Conservation (phyloP, 2,113 vertebrate species). For the Kryptolebias marmoratus region DNA sequence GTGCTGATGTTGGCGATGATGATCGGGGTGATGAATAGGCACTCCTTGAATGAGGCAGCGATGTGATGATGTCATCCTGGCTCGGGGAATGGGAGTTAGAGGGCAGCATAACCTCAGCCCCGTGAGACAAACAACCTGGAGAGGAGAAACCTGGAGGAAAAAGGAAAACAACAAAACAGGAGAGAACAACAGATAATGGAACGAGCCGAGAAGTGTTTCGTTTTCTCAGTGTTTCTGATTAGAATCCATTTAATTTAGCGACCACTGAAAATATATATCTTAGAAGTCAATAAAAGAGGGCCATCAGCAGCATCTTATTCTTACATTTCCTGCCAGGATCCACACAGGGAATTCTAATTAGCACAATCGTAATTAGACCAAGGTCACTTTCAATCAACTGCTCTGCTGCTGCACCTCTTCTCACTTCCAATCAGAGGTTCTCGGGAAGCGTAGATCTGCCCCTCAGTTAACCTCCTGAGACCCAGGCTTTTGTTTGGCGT, state of each 20-base stretch:
- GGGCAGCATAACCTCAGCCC: slow-evolving; percentile 71
- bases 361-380: slow-evolving; percentile 71
- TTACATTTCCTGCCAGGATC: slow-evolving; percentile 59
- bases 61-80: slow-evolving; percentile 75
- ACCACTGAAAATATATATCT: slow-evolving; percentile 34
- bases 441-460: slow-evolving; percentile 41
- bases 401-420: slow-evolving; percentile 30
- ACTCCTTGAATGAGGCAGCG: slow-evolving; percentile 60
- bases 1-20: slow-evolving; percentile 68
- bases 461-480: slow-evolving; percentile 32
- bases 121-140: slow-evolving; percentile 33
- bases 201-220: background rate
- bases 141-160: slow-evolving; percentile 1
- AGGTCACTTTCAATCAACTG: slow-evolving; percentile 76
- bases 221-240: slow-evolving; percentile 27
- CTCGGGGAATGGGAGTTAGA: slow-evolving; percentile 58
- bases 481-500: too few relatives aligned
- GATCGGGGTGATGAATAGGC: slow-evolving; percentile 76
- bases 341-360: slow-evolving; percentile 73
- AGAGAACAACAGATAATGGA: slow-evolving; percentile 5
- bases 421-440: slow-evolving; percentile 61
- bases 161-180: background rate
- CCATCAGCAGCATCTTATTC: slow-evolving; percentile 43
- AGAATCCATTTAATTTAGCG: slow-evolving; percentile 41
- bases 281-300: slow-evolving; percentile 30